Conservation (phyloP, 1,140 invertebrate species). For the Piezodorus guildinii region DNA sequence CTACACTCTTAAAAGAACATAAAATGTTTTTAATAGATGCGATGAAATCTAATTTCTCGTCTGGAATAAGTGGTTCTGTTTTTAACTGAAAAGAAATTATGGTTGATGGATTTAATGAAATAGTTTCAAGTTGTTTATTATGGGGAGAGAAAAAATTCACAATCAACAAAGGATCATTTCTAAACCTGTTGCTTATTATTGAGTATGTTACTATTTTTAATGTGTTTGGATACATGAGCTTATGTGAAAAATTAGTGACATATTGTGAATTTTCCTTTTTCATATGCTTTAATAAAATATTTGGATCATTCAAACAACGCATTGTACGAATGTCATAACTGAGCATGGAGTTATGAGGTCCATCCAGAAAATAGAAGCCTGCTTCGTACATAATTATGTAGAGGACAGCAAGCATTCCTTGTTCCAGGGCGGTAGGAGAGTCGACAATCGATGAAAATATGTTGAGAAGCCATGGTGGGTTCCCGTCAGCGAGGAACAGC, state of each 20-base stretch:
- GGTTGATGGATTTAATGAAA: too few species aligned
- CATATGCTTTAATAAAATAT: background rate
- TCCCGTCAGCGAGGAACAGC: slow-evolving; percentile 17
- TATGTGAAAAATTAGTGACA: background rate
- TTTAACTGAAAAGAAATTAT: too few species aligned
- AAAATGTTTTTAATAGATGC: background rate
- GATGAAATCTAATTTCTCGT: too few species aligned
- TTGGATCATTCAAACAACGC: background rate
- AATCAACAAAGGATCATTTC: background rate
- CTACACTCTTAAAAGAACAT: background rate
- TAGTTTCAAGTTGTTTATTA: background rate
- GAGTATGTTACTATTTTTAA: background rate
- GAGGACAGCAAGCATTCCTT: slow-evolving; percentile 1
- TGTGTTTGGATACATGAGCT: background rate
- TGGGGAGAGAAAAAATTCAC: background rate
- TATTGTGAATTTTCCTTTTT: background rate
- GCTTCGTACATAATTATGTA: slow-evolving; percentile 15
- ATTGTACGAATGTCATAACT: slow-evolving; percentile 9
- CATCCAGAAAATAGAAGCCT: slow-evolving; percentile 9
- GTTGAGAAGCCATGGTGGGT: slow-evolving; percentile 8
- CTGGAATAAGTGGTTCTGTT: too few species aligned
- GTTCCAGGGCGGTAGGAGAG: background rate
- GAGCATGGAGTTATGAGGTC: background rate
- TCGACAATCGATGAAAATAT: background rate
- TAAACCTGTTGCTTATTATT: background rate